Percentiles rank a stretch among this genome's conserved stretches.
Conservation (phyloP, 2,888 invertebrate species). For the Andricus curvator region DNA sequence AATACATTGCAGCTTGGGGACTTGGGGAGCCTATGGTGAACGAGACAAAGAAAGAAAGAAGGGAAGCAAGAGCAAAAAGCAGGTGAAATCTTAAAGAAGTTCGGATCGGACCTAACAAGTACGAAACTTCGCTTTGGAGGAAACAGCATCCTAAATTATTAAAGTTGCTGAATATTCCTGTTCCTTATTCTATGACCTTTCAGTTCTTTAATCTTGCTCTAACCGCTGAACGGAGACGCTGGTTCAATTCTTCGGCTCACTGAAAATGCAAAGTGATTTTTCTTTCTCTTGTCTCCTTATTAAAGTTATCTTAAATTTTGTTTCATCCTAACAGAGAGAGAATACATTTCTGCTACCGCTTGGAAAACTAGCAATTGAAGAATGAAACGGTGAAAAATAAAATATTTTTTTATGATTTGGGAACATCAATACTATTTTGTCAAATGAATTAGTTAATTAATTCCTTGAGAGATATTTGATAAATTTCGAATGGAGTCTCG, state of each 20-base stretch:
- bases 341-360: not conserved
- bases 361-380: not conserved
- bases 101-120: slow-evolving; percentile 17
- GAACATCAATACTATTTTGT: no score
- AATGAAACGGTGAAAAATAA: not conserved
- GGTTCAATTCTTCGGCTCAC: slow-evolving; percentile 43
- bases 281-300: slow-evolving; percentile 53
- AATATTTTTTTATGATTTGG: not conserved
- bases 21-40: not conserved
- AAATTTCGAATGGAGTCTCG: no score
- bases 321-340: not conserved
- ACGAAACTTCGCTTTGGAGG: slow-evolving; percentile 33
- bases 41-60: slow-evolving; percentile 12
- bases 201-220: slow-evolving; percentile 37
- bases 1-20: not conserved
- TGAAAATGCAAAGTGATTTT: slow-evolving; percentile 53
- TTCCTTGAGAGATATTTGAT: no score
- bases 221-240: not conserved
- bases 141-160: slow-evolving; percentile 49
- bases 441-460: no score
- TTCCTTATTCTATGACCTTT: slow-evolving; percentile 48
- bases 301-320: slow-evolving; percentile 42
- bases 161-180: slow-evolving; percentile 51
- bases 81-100: slow-evolving; percentile 31
- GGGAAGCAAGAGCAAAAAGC: not conserved